Percentiles rank a stretch among this genome's conserved stretches.
Conservation (phyloP, 1,140 invertebrate genomes). For the Geopemphigus sp. region DNA sequence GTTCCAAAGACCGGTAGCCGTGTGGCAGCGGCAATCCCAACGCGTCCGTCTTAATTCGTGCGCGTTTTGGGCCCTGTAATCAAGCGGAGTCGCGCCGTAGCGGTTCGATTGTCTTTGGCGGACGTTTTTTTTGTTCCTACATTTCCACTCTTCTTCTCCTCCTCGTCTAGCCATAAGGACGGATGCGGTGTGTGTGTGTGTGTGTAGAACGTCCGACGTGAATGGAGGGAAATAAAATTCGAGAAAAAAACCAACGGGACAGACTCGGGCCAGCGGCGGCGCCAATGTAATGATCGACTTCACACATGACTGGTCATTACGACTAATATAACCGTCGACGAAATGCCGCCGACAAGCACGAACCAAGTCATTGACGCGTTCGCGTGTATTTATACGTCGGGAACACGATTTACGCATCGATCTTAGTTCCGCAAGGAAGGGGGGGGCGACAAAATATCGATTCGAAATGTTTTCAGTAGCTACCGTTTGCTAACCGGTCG, state of each 20-base stretch:
- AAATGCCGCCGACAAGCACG: background rate
- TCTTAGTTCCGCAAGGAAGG: background rate
- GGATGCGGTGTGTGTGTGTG: background rate
- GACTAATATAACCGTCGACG: constrained; percentile 20
- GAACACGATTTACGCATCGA: background rate
- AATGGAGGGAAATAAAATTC: background rate
- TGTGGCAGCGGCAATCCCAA: no score
- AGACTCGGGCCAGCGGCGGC: constrained; percentile 5
- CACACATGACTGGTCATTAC: constrained; percentile 45
- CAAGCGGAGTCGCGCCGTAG: background rate
- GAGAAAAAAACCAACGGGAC: constrained; percentile 5
- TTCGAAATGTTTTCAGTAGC: background rate
- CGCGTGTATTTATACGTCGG: background rate
- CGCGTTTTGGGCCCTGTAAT: constrained; percentile 30
- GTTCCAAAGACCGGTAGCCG: constrained; percentile 42
- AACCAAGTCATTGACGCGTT: background rate
- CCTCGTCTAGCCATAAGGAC: background rate
- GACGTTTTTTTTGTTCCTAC: constrained; percentile 17
- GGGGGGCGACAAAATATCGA: background rate
- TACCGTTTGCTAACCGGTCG: background rate
- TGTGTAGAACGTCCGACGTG: background rate
- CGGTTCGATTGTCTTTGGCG: constrained; percentile 47
- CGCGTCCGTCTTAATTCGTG: constrained; percentile 20
- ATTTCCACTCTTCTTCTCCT: background rate
- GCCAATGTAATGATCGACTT: constrained; percentile 40